Evolutionary conservation across 2,797 vertebrate genomes (phyloP).

Genomic region (Megaceryle alcyon): DNA sequence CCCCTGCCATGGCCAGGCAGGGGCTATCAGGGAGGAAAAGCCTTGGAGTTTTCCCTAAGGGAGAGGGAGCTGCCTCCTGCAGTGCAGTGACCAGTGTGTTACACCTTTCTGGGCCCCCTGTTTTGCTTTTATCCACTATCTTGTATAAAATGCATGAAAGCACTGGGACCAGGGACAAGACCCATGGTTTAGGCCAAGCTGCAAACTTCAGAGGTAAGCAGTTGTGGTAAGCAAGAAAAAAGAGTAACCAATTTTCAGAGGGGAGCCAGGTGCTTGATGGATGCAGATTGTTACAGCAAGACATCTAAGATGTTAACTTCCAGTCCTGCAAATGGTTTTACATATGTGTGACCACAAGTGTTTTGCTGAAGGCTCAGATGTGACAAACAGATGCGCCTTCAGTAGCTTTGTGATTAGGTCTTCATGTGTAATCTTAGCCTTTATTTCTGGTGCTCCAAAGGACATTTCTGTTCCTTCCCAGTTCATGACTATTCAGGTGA

Average conservation of each 20-base stretch:
- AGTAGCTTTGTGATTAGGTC: background rate
- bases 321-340: background rate
- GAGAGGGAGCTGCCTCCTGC: background rate
- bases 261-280: background rate
- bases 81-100: background rate
- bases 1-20: background rate
- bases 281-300: background rate
- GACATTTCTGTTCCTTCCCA: background rate
- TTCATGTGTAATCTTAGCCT: background rate
- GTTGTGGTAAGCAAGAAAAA: background rate
- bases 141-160: background rate
- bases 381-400: fast-evolving
- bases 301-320: background rate
- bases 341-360: background rate
- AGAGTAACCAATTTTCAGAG: background rate
- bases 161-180: background rate
- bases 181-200: background rate
- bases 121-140: background rate
- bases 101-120: background rate
- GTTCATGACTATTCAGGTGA: background rate
- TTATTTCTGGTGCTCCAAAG: background rate
- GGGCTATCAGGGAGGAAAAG: background rate
- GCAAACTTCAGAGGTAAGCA: background rate
- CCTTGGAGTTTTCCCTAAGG: background rate
- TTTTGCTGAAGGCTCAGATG: background rate